phyloP scores from a whole-genome alignment of 2,888 invertebrate species.

The Leptopilina drosophilae region DNA sequence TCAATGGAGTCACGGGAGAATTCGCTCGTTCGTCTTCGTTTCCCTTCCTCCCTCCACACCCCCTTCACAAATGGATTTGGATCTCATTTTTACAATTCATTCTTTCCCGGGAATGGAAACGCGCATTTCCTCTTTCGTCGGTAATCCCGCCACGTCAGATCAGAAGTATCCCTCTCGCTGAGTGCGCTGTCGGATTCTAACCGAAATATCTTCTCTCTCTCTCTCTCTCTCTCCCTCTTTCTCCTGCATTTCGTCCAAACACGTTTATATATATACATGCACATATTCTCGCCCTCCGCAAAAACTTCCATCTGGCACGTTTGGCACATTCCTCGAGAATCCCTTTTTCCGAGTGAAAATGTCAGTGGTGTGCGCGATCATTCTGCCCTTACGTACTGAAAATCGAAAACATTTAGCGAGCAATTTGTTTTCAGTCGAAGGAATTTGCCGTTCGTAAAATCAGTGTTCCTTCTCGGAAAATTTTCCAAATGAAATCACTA shows the following conservation, averaged over 20 bases:
- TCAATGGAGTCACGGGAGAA: constrained; percentile 37
- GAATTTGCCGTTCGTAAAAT: constrained; percentile 44
- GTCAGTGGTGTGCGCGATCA: constrained; percentile 43
- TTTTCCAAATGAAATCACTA: neutral
- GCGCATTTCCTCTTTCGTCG: constrained; percentile 66
- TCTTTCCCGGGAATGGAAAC: constrained; percentile 57
- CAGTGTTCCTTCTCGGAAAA: neutral
- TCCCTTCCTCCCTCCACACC: neutral
- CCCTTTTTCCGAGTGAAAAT: constrained; percentile 39
- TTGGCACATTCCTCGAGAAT: constrained; percentile 50
- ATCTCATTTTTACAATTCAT: constrained; percentile 64
- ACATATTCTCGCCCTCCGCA: constrained; percentile 41
- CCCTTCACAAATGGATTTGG: constrained; percentile 33
- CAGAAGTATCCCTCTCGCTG: constrained; percentile 65
- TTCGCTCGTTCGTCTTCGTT: constrained; percentile 38
- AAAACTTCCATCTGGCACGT: constrained; percentile 44
- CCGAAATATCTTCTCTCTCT: constrained; percentile 53
- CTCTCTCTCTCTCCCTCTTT: constrained; percentile 41
- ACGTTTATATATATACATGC: constrained; percentile 4
- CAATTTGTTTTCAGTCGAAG: constrained; percentile 60
- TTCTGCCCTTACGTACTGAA: constrained; percentile 48
- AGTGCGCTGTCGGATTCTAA: constrained; percentile 60
- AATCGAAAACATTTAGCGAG: constrained; percentile 59
- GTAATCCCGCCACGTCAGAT: constrained; percentile 68
- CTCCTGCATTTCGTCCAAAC: constrained; percentile 23